Percentiles rank a stretch among this genome's conserved stretches.
phyloP scores from a whole-genome alignment of 2,888 invertebrate genomes.

The Ptycholaimellus sp. region DNA sequence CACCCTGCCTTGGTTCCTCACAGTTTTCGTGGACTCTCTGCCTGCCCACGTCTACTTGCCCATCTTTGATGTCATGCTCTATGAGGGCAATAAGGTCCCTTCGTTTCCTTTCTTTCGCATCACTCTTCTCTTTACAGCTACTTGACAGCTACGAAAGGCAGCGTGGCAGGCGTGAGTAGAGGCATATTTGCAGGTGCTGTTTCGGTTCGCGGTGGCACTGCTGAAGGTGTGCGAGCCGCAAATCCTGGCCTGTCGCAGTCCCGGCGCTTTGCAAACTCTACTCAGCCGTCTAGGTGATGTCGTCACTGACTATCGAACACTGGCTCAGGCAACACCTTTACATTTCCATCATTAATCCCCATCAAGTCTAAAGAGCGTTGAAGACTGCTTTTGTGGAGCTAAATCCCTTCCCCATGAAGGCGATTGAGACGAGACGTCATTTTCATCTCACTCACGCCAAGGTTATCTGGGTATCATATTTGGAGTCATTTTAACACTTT shows the following conservation, averaged over 20 bases:
- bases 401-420: constrained; percentile 31
- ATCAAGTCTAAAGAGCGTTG: background rate
- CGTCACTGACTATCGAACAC: constrained; percentile 30
- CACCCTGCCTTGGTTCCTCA: constrained; percentile 37
- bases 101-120: background rate
- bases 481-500: too few species aligned
- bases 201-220: constrained; percentile 35
- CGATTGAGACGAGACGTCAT: constrained; percentile 29
- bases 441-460: constrained; percentile 28
- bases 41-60: constrained; percentile 32
- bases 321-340: constrained; percentile 27
- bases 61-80: constrained; percentile 36
- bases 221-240: constrained; percentile 32
- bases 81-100: constrained; percentile 35
- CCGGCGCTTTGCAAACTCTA: constrained; percentile 21
- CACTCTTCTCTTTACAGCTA: background rate
- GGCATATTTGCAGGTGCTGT: constrained; percentile 27
- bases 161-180: background rate
- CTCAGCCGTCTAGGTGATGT: constrained; percentile 31
- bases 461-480: constrained; percentile 15
- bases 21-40: constrained; percentile 35
- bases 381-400: constrained; percentile 33
- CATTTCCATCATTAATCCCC: background rate
- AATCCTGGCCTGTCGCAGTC: constrained; percentile 27
- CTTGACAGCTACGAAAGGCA: constrained; percentile 2